A percentile compares a stretch with the other conserved stretches of the same genome.
Evolutionary conservation across 2,113 vertebrate genomes (phyloP).

Genomic region (Myotis davidii): DNA sequence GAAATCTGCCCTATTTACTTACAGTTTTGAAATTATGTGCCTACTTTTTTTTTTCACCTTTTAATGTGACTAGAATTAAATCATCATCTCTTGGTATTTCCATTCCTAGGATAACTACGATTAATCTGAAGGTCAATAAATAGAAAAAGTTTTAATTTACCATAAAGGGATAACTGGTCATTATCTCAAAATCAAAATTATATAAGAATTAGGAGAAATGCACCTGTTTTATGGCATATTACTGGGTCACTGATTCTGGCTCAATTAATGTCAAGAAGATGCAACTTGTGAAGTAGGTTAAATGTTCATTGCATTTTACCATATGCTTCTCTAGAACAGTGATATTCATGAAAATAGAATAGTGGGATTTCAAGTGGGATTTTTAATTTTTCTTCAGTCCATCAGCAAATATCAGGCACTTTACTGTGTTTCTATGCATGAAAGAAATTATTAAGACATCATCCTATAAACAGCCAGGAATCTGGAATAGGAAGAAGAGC

Average conservation of each 20-base stretch:
- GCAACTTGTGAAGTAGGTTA: conserved; percentile 20
- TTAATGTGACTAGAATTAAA: conserved; percentile 19
- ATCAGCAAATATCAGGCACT: conserved; percentile 20
- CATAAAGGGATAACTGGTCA: background rate
- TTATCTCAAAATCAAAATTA: conserved; percentile 45
- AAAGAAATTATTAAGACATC: background rate
- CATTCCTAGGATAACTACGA: background rate
- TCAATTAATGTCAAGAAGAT: conserved; percentile 14
- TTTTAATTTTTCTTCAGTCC: conserved; percentile 20
- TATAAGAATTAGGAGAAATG: background rate
- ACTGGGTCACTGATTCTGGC: background rate
- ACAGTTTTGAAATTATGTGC: background rate
- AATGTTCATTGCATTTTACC: conserved; percentile 45
- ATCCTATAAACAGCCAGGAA: background rate
- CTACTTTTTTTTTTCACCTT: conserved; percentile 28
- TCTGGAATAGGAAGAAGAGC: background rate
- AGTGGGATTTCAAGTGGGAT: background rate
- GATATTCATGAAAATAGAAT: background rate
- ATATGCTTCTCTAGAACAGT: background rate
- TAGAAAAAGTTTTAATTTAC: conserved; percentile 31
- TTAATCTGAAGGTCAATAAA: background rate
- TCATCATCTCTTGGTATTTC: background rate
- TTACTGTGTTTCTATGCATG: background rate
- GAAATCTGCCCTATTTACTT: background rate
- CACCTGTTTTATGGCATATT: background rate